Base-by-base conservation (phyloP, 2,797 vertebrate species). In the Geotrypetes seraphini region DNA sequence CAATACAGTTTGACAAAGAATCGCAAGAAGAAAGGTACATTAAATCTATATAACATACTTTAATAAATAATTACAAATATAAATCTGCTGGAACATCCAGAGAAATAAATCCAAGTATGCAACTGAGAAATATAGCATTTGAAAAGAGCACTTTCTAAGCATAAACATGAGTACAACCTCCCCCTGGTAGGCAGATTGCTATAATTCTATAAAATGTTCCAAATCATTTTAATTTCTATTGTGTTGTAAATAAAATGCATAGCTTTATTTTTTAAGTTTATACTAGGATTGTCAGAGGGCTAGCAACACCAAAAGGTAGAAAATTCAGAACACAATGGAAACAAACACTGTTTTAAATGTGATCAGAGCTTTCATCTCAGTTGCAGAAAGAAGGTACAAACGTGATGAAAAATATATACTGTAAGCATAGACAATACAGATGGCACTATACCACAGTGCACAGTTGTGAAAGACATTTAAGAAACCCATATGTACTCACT, bases 31-130 rank as follows among this genome's bases (percentile, higher is more conserved):
- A 39, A 3, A 23, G 8, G 8, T 28, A 12, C 34, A 24, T 10
- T 7, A 33, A 31, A 42, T 31, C 16, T 14, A 43, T 8, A 16
- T 19, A 37, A n/a, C 15, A 12, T 37, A 11, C 16, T 12, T 33
- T 43, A 41, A 39, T 49, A 41, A 7, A 18, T 27, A 47, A 38
- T 40, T 32, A 33, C 7, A 33, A 50, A 33, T 57, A 28, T n/a
- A 31, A 47, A 31, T 36, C 7, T 6, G 19, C 10, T 16, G 16
- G 8, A 30, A 30, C 19, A 18, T 5, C 10, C 13, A 8, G 17
- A 19, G 16, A 40, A 54, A 44, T 30, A 38, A 43, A 54, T 52
- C 12, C n/a, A n/a, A n/a, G n/a, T n/a, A n/a, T n/a, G n/a, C n/a
- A n/a, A n/a, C n/a, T 4, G 23, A 3, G 14, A 57, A 18, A 24